Evolutionary conservation across 2,113 vertebrate species (phyloP).

Genomic region (Misgurnus mizolepis): DNA sequence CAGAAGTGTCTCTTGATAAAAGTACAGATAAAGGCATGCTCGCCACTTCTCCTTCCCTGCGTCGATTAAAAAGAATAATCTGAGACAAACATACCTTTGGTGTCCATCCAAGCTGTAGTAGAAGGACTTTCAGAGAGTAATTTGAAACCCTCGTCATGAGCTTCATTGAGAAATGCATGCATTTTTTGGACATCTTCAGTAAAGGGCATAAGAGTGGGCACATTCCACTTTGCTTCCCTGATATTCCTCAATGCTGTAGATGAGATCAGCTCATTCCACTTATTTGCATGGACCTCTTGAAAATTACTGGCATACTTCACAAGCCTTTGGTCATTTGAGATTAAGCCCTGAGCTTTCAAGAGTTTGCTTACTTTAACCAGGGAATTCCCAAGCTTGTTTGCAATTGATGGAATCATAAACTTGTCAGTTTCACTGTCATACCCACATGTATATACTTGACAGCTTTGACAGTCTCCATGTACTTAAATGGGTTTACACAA

Average conservation of each 20-base stretch:
- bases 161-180: conserved; percentile 35
- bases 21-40: conserved; percentile 41
- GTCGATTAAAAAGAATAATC: conserved; percentile 41
- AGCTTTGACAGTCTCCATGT: conserved; percentile 52
- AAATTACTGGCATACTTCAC: conserved; percentile 50
- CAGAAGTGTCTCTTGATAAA: conserved; percentile 34
- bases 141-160: conserved; percentile 14
- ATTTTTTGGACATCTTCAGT: conserved; percentile 48
- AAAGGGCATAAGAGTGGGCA: conserved; percentile 33
- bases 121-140: conserved; percentile 8
- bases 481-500: conserved; percentile 49
- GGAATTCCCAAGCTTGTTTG: conserved; percentile 54
- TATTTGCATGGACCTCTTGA: conserved; percentile 40
- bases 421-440: conserved; percentile 45
- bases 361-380: conserved; percentile 56
- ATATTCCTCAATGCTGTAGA: conserved; percentile 52
- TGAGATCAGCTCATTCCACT: conserved; percentile 55
- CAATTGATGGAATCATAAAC: conserved; percentile 54
- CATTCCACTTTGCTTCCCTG: conserved; percentile 43
- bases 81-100: conserved; percentile 34
- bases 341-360: conserved; percentile 53
- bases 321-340: conserved; percentile 44
- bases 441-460: conserved; percentile 49
- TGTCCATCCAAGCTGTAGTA: conserved; percentile 12
- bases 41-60: conserved; percentile 46